phyloP scores from a whole-genome alignment of 2,797 vertebrate genomes.

The Allobates femoralis region DNA sequence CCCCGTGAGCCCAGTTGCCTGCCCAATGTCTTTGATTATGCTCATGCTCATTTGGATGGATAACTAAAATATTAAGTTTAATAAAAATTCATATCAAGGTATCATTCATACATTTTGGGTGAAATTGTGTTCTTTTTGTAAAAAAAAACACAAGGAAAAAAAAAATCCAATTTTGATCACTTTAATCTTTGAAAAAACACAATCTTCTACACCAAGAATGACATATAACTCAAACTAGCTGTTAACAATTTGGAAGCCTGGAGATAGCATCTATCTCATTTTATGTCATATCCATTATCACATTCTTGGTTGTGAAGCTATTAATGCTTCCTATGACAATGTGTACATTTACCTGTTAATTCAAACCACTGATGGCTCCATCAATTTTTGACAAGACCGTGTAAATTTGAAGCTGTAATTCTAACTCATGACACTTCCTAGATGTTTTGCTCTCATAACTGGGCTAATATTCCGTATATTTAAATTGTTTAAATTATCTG shows the following conservation, averaged over 20 bases:
- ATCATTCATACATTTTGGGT: too few species aligned
- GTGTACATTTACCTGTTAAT: constrained; percentile 16
- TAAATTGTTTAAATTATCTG: not conserved
- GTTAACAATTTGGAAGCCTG: not conserved
- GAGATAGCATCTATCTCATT: not conserved
- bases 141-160: too few species aligned
- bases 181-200: not conserved
- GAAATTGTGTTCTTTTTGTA: too few species aligned
- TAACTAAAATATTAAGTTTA: too few species aligned
- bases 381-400: too few species aligned
- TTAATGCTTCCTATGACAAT: not conserved
- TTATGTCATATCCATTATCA: not conserved
- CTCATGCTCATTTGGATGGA: too few species aligned
- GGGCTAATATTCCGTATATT: not conserved
- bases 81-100: too few species aligned
- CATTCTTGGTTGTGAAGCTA: not conserved
- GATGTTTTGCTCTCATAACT: not conserved
- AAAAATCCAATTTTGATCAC: too few species aligned
- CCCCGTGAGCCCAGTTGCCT: too few species aligned
- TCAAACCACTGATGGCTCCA: not conserved
- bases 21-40: too few species aligned
- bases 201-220: not conserved
- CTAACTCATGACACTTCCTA: not conserved
- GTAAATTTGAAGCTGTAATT: too few species aligned
- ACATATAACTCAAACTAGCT: not conserved